A percentile compares a stretch with the other conserved stretches of the same genome.
Conservation (phyloP, 2,797 vertebrate genomes). For the Melanogrammus aeglefinus region DNA sequence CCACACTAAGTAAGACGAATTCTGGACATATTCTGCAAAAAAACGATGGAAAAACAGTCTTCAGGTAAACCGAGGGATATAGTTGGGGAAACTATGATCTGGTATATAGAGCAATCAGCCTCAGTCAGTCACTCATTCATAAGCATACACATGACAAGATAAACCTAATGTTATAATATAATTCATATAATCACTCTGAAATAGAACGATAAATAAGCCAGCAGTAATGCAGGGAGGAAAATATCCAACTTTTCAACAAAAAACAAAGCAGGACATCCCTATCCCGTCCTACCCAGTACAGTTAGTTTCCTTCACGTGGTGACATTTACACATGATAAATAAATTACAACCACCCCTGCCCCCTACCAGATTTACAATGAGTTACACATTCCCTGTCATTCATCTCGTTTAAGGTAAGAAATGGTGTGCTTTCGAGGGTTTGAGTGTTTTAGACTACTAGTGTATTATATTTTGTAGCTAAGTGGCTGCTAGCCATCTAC, state of each 20-base stretch:
- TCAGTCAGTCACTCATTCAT: not conserved
- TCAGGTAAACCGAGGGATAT: not conserved
- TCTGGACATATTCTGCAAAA: not conserved
- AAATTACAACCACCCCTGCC: no score
- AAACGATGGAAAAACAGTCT: no score
- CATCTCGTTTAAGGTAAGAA: no score
- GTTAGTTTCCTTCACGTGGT: no score
- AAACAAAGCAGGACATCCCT: constrained; percentile 35
- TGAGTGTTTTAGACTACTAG: no score
- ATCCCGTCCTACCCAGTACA: constrained; percentile 20
- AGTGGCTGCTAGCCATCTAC: not conserved
- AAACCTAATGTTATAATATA: not conserved
- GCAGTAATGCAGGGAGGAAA: constrained; percentile 41
- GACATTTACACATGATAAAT: no score
- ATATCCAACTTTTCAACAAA: constrained; percentile 27
- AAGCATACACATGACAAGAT: constrained; percentile 3
- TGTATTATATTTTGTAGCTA: not conserved
- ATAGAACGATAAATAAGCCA: constrained; percentile 45
- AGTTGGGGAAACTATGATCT: not conserved
- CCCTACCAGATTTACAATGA: no score
- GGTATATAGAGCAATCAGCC: not conserved
- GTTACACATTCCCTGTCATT: no score
- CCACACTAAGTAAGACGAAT: constrained; percentile 4
- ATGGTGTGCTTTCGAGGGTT: no score
- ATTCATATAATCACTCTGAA: constrained; percentile 24